These are phyloP conservation scores for Sesia apiformis DNA, from an alignment of 2,888 invertebrate species.

Conservation along the genomic window DNA sequence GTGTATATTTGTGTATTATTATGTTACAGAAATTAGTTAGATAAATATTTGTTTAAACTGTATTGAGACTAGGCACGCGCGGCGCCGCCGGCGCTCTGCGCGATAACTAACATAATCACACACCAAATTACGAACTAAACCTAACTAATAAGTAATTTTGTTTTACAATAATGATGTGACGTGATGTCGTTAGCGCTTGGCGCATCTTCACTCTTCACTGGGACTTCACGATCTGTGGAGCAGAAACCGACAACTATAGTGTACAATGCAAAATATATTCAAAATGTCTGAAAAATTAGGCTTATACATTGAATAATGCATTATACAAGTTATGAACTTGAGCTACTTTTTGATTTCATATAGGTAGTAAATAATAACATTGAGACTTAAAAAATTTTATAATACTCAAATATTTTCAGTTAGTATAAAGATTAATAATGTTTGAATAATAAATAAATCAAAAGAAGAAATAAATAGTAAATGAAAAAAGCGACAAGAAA, in stretches of 20 bases:
- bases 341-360: no score
- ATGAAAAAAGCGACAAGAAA: no score
- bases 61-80: conserved; percentile 70
- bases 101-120: conserved; percentile 70
- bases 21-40: conserved; percentile 62
- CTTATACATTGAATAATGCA: no score
- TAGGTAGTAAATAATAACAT: no score
- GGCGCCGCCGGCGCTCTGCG: conserved; percentile 56
- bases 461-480: no score
- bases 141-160: conserved; percentile 63
- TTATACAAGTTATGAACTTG: no score
- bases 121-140: conserved; percentile 65
- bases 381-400: no score
- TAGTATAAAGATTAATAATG: no score
- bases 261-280: no score
- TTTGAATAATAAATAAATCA: no score
- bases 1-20: conserved; percentile 44
- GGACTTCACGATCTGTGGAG: conserved; percentile 60
- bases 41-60: conserved; percentile 66
- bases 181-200: conserved; percentile 47
- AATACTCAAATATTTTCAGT: no score
- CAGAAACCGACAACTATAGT: conserved; percentile 19
- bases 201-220: conserved; percentile 43
- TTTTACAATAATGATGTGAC: conserved; percentile 49
- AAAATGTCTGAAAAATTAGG: no score